Base-by-base conservation (phyloP, 2,888 invertebrate species). In the Pyrgus malvae region DNA sequence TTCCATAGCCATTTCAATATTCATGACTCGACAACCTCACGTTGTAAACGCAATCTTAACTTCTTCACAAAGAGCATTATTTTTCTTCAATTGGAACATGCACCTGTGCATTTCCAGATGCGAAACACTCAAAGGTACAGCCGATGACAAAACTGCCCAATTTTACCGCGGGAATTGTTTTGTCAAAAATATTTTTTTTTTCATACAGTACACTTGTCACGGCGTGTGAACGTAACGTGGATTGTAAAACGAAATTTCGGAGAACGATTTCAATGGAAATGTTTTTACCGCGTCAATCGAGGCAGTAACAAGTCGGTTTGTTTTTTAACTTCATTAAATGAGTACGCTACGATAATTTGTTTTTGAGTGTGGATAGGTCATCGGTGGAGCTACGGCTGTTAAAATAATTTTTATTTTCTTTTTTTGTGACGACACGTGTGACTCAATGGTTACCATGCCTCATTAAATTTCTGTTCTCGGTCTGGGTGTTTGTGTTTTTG, bases 151-250 rank as follows among this genome's bases (percentile, higher is more conserved):
- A 55, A 55, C 48, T 55, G 54, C 48, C 48, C 54, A 55, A 55
- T 55, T 55, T 55, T 55, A 42, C 48, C 31, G 54, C 48, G 48
- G 17, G 25, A 55, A 55, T 55, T 55, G 54, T 55, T 55, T 55
- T 54, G 54, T 54, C 54, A 33, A 54, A 54, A 54, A 54, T 55
- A 56, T 49, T 53, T 56, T 58, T 56, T 54, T 57, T 54, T 56
- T 46, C 57, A 45, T 12, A 27, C 38, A n/a, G 38, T 56, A 58
- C 56, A 46, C 51, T 17, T 55, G 41, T 56, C 50, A 56, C 41
- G 46, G 25, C 45, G 46, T 51, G 50, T 48, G 46, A 42, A 37
- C 29, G 41, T 41, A 29, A 37, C 56, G 51, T 51, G 56, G 46
- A 56, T 48, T 56, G 56, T 48, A 42, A 45, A 56, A 56, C 51